Base-by-base conservation (phyloP, 2,113 vertebrate genomes). In the Caretta caretta region DNA sequence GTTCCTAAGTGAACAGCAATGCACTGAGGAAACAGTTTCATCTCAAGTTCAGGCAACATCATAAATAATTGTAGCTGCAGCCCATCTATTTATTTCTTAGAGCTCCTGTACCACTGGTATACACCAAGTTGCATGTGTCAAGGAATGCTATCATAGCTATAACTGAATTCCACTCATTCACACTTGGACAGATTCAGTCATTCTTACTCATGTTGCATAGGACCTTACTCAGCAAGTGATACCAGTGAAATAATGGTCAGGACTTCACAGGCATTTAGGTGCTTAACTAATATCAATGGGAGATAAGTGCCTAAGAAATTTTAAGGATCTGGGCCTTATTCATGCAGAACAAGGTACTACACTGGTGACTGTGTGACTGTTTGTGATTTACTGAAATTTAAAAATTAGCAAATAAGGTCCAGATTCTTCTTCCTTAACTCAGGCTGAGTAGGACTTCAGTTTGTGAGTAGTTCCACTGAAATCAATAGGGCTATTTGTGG, bases 81-180 rank as follows among this genome's bases (percentile, higher is more conserved):
- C 27, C 31, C 20, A 46, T 62, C 56, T 38, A 22, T 84, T 78
- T 22, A 69, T 35, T 46, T 42, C 5, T 8, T 1, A 50, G 38
- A 20, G n/a, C 6, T 46, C 89, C 46, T 35, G 62, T 69, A 69
- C 7, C 65, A 72, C n/a, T 38, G 31, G 16, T 72, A 38, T n/a
- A 72, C 17, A 72, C 91, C 78, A 59, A 13, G 17, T 14, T n/a
- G 51, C 29, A 29, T 42, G 75, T 48, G 49, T 13, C 69, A 54
- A 80, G 46, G 14, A 85, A 8, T 29, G 57, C 24, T 59, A 59
- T 29, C 57, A 38, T 5, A 93, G 90, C 25, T 16, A 79, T n/a
- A 81, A 31, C 76, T 79, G 0, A 0, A 27, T n/a, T 90, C 57
- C 85, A 50, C 38, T 29, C 85, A 24, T 16, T 5, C 4, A 62